These are phyloP conservation scores for Tetramorium bicarinatum DNA, from an alignment of 2,888 invertebrate species.

Conservation along the genomic window DNA sequence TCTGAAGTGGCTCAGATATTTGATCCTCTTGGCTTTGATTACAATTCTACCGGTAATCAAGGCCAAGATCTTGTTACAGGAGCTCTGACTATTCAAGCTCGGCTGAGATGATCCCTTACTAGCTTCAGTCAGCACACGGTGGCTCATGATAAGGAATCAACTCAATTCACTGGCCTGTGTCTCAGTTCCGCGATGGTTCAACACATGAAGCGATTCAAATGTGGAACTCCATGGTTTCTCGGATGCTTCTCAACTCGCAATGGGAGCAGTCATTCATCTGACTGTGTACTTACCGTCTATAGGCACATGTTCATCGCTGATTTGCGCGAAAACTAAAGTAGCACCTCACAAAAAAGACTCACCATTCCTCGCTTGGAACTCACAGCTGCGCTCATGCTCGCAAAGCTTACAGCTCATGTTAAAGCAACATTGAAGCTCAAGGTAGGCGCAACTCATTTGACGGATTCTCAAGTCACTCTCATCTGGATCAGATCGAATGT, in stretches of 20 bases:
- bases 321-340: neutral
- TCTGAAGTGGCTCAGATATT: slow-evolving; percentile 58
- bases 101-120: slow-evolving; percentile 61
- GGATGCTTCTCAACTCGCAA: neutral
- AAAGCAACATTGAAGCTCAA: slow-evolving; percentile 35
- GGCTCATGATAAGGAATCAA: slow-evolving; percentile 58
- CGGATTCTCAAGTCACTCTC: slow-evolving; percentile 56
- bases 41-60: slow-evolving; percentile 61
- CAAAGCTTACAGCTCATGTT: slow-evolving; percentile 38
- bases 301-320: neutral
- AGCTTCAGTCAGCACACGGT: slow-evolving; percentile 18
- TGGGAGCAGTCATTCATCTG: neutral
- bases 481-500: slow-evolving; percentile 67
- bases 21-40: slow-evolving; percentile 64
- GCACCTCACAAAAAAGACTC: neutral
- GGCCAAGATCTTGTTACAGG: slow-evolving; percentile 50
- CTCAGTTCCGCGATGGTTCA: slow-evolving; percentile 53
- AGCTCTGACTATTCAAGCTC: slow-evolving; percentile 65
- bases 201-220: slow-evolving; percentile 21
- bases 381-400: neutral
- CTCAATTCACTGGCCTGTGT: neutral
- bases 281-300: neutral
- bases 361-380: slow-evolving; percentile 61
- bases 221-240: neutral
- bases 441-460: slow-evolving; percentile 28